Percentiles rank a stretch among this genome's conserved stretches.
phyloP scores from a whole-genome alignment of 2,797 vertebrate genomes.

The Pampus argenteus region DNA sequence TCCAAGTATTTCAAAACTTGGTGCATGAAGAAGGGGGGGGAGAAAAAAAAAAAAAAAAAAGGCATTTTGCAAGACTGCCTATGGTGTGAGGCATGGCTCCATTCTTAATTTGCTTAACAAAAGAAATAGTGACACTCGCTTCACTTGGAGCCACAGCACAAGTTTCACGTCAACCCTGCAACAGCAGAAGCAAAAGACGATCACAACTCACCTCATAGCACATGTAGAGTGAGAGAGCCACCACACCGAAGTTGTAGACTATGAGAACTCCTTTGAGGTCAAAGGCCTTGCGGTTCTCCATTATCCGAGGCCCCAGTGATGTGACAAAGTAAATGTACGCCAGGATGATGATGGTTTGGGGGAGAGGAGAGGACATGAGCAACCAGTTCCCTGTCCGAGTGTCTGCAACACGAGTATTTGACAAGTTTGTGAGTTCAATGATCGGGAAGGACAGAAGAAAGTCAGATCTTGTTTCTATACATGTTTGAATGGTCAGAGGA shows the following conservation, averaged over 20 bases:
- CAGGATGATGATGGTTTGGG: constrained; percentile 89
- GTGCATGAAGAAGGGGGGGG: neutral
- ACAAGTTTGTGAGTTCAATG: neutral
- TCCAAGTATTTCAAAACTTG: neutral
- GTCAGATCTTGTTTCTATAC: neutral
- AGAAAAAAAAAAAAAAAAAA: too few relatives aligned
- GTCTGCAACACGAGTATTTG: constrained; percentile 80
- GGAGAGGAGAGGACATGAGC: constrained; percentile 94
- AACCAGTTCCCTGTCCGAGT: constrained; percentile 89
- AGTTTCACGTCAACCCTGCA: neutral
- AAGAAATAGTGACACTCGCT: neutral
- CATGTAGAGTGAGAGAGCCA: constrained; percentile 94
- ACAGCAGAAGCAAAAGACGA: rapidly evolving
- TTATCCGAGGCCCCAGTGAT: constrained; percentile 92
- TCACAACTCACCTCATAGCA: constrained; percentile 90
- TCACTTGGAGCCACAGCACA: neutral
- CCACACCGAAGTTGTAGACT: constrained; percentile 92
- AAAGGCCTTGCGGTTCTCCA: constrained; percentile 96
- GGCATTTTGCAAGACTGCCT: constrained; percentile 13
- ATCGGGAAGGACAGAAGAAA: neutral
- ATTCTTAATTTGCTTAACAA: neutral
- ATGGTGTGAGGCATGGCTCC: neutral
- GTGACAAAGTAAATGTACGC: constrained; percentile 93
- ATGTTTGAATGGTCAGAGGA: neutral
- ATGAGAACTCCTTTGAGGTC: constrained; percentile 90